Conservation (phyloP, 2,113 vertebrate species). For the Thalassarche chlororhynchos region DNA sequence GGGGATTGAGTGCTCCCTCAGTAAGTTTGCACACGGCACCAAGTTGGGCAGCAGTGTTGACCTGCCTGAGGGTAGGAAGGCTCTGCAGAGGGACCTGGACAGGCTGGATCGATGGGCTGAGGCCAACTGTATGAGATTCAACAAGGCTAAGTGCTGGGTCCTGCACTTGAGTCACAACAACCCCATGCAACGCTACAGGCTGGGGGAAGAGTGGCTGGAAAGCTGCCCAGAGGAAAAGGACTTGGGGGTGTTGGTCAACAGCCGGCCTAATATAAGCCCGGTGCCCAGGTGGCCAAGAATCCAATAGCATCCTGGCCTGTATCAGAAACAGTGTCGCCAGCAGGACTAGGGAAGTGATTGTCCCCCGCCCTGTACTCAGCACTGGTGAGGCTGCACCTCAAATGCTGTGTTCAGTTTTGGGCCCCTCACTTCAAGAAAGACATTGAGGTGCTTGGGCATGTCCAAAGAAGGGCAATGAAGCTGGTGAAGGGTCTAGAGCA, state of each 20-base stretch:
- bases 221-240: accelerated
- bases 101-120: neutral
- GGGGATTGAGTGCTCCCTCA: neutral
- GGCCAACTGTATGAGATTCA: neutral
- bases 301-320: neutral
- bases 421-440: neutral
- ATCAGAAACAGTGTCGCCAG: neutral
- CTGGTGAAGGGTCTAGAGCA: neutral
- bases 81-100: neutral
- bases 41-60: neutral
- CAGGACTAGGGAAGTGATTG: neutral
- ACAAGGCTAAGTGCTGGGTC: neutral
- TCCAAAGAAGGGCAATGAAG: neutral
- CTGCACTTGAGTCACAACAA: neutral
- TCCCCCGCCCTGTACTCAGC: accelerated
- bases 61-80: neutral
- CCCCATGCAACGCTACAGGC: neutral
- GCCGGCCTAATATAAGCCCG: accelerated
- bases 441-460: neutral
- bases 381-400: neutral
- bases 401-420: neutral
- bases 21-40: neutral
- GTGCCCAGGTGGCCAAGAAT: neutral
- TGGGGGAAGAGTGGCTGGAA: neutral
- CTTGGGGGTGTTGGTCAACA: neutral